Evolutionary conservation across 2,888 invertebrate genomes (phyloP).

Genomic region (Sphaerophoria taeniata): DNA sequence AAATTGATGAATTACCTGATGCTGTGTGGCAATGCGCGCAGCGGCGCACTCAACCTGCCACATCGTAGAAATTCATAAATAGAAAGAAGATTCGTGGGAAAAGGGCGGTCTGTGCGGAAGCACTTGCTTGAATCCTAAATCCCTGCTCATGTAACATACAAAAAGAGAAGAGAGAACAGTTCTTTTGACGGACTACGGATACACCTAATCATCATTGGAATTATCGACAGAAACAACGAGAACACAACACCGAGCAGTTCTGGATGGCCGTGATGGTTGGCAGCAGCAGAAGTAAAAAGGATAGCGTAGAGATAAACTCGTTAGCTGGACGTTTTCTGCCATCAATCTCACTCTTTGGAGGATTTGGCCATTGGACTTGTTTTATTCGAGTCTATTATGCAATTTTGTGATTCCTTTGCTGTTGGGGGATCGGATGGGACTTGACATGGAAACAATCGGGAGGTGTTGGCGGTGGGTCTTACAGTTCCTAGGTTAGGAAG

Average conservation of each 20-base stretch:
- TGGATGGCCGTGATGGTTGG: slow-evolving; percentile 48
- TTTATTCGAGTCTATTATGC: slow-evolving; percentile 62
- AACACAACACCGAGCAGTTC: background rate
- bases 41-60: slow-evolving; percentile 6
- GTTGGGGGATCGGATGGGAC: background rate
- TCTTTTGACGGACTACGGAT: slow-evolving; percentile 3
- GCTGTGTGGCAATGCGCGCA: background rate
- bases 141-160: slow-evolving; percentile 50
- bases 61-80: background rate
- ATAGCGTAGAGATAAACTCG: slow-evolving; percentile 58
- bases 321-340: slow-evolving; percentile 41
- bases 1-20: slow-evolving; percentile 50
- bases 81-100: slow-evolving; percentile 47
- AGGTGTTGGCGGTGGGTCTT: slow-evolving; percentile 30
- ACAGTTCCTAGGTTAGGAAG: background rate
- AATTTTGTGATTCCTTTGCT: slow-evolving; percentile 60
- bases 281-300: slow-evolving; percentile 6
- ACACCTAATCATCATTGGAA: slow-evolving; percentile 60
- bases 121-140: background rate
- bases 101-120: slow-evolving; percentile 24
- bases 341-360: slow-evolving; percentile 58
- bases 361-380: slow-evolving; percentile 38
- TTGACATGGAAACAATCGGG: slow-evolving; percentile 37
- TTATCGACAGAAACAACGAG: slow-evolving; percentile 34
- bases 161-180: slow-evolving; percentile 34